phyloP scores from a whole-genome alignment of 2,797 vertebrate genomes.

The Sternotherus odoratus region DNA sequence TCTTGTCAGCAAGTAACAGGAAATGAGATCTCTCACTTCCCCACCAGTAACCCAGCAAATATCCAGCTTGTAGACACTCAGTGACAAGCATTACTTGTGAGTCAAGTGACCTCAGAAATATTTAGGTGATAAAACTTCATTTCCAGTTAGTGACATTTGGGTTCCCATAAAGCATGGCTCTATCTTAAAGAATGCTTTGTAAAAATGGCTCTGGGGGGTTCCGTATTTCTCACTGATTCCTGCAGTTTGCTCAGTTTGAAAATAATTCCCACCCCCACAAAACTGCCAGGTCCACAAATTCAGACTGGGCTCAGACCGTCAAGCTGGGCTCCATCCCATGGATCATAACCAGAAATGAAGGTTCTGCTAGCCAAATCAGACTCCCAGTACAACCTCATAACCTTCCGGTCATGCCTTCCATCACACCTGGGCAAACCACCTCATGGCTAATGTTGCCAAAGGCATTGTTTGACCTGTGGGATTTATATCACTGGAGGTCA shows the following conservation, averaged over 20 bases:
- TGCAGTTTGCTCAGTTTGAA: background rate
- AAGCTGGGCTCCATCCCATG: background rate
- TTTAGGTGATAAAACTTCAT: background rate
- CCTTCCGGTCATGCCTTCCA: rapidly evolving
- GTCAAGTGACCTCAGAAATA: background rate
- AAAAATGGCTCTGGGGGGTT: background rate
- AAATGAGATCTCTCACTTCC: constrained; percentile 39
- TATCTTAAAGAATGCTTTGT: background rate
- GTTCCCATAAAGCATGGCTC: background rate
- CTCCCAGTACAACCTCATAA: rapidly evolving
- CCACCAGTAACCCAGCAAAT: background rate
- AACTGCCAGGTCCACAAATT: background rate
- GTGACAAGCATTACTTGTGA: background rate
- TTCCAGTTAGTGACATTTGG: background rate
- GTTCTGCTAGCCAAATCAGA: rapidly evolving
- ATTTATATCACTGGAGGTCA: rapidly evolving
- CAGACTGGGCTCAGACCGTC: background rate
- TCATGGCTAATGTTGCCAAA: background rate
- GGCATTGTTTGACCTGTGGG: background rate
- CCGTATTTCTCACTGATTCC: background rate
- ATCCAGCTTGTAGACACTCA: background rate
- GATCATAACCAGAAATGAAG: background rate
- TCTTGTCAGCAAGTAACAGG: constrained; percentile 7
- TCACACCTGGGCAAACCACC: background rate
- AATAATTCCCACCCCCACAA: background rate